Base-by-base conservation (phyloP, 2,113 vertebrate species). In the Ictidomys tridecemlineatus region DNA sequence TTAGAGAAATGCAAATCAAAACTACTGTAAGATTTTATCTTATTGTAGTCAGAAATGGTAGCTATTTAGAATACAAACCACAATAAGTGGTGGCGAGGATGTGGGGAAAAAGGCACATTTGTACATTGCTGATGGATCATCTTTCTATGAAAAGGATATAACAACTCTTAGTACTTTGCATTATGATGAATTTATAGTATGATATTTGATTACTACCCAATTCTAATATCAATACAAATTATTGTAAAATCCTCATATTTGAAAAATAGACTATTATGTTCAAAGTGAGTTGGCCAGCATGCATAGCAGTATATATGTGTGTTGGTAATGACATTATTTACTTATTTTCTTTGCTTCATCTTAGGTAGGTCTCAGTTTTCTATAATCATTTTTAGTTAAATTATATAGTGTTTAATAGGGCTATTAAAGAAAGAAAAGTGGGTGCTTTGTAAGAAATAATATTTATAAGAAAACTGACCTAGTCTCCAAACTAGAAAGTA, bases 401-500 rank as follows among this genome's bases (percentile, higher is more conserved):
- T 61, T 72, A 8, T 94, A 96, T 82, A 10, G 2, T 61, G 39
- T 72, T 85, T 89, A 84, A 80, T 79, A 63, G 39, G 5, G 30
- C 78, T 28, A 32, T 79, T 88, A 85, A 61, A 73, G 92, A 61
- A 6, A 69, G 76, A 9, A 20, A 95, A 82, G 45, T 88, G 45
- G 1, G 26, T 88, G 18, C 5, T 89, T 76, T 92, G 78, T 70
- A 63, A 67, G 24, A 85, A 88, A 85, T 39, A 53, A 53, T 82
- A 72, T 48, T 85, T 93, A 34, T 86, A 92, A 67, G 32, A 83
- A 92, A 86, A 53, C 2, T 92, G 83, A 93, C 42, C 12, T 92
- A 96, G 93, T 42, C 32, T 10, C 61, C 11, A 94, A 97, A 89
- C 24, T 16, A 85, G n/a, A 7, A 91, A 93, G 20, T 96, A 94